These are phyloP conservation scores for Drosophila longiperda DNA, from an alignment of 2,888 invertebrate genomes.

Conservation along the genomic window DNA sequence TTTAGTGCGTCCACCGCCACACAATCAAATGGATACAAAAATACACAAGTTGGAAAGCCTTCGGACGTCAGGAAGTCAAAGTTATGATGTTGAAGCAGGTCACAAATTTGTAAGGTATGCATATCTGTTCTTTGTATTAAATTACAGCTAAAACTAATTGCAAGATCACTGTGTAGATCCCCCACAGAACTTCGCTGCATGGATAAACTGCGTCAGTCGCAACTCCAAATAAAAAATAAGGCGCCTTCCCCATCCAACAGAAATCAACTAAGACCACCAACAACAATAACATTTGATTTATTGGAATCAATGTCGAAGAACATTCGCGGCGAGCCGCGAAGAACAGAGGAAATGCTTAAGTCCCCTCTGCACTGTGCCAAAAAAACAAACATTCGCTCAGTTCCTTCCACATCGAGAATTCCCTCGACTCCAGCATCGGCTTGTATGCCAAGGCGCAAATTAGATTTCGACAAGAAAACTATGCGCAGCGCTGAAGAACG, in stretches of 20 bases:
- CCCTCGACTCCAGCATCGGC: too few relatives aligned
- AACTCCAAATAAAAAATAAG: neutral
- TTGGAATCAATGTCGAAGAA: constrained; percentile 2
- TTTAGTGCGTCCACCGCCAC: neutral
- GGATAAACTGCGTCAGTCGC: neutral
- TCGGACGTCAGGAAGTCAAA: neutral
- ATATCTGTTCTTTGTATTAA: neutral
- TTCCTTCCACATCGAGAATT: neutral
- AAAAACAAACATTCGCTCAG: neutral
- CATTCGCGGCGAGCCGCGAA: constrained; percentile 16
- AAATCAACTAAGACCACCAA: neutral
- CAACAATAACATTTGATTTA: neutral
- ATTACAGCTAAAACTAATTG: neutral
- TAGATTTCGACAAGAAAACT: constrained; percentile 16
- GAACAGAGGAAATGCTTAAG: constrained; percentile 12
- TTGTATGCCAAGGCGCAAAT: constrained; percentile 7
- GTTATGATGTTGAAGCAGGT: neutral
- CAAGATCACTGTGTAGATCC: neutral
- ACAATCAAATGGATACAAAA: neutral
- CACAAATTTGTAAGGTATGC: neutral
- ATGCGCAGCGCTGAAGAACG: constrained; percentile 3
- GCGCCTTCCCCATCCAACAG: neutral
- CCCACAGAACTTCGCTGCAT: neutral
- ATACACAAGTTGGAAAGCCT: neutral
- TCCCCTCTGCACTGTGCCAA: constrained; percentile 20